These are phyloP conservation scores for Fopius arisanus DNA, from an alignment of 1,140 invertebrate genomes.

Conservation along the genomic window DNA sequence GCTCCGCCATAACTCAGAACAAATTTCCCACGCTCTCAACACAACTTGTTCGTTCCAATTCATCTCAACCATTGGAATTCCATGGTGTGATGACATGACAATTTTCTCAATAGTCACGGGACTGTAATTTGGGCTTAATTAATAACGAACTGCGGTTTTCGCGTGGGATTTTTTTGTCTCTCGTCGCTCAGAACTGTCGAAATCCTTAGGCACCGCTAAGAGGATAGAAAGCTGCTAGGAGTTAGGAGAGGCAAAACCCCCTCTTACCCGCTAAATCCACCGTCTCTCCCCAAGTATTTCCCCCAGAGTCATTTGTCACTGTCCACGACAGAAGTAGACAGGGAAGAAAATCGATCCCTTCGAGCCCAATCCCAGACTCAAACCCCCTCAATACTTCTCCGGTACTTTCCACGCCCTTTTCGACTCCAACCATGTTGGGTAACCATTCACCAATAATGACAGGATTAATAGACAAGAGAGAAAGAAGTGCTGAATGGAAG, in stretches of 20 bases:
- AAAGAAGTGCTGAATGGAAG: background rate
- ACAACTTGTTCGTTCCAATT: too few species aligned
- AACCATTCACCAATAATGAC: conserved; percentile 9
- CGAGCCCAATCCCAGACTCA: conserved; percentile 41
- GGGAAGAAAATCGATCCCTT: conserved; percentile 55
- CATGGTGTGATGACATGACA: too few species aligned
- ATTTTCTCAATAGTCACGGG: too few species aligned
- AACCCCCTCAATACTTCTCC: conserved; percentile 14
- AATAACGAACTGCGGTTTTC: background rate
- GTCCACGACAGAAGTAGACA: conserved; percentile 57
- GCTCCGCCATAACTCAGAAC: too few species aligned
- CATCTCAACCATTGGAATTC: too few species aligned
- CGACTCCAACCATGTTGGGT: conserved; percentile 4
- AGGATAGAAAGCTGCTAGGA: conserved; percentile 1
- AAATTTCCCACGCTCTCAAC: too few species aligned
- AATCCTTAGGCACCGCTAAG: background rate
- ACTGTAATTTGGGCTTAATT: too few species aligned
- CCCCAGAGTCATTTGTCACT: conserved; percentile 55
- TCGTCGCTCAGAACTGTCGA: background rate
- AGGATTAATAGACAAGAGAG: background rate
- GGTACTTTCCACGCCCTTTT: background rate
- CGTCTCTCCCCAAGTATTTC: background rate
- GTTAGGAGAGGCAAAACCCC: background rate
- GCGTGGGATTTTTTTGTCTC: background rate
- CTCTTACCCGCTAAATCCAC: conserved; percentile 39